Conservation (phyloP, 2,888 invertebrate species). For the Agrypnus murinus region DNA sequence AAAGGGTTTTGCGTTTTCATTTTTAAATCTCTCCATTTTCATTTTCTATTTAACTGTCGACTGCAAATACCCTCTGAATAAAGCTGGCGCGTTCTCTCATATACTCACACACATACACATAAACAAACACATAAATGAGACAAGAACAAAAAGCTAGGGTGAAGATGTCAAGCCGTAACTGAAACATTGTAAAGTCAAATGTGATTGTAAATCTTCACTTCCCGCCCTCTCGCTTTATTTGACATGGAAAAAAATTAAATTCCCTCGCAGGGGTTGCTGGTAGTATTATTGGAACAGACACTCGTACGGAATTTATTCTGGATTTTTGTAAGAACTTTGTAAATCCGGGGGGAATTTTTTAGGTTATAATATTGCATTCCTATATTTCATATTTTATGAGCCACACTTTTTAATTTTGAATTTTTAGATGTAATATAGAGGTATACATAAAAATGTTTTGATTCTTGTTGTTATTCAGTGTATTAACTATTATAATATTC, state of each 20-base stretch:
- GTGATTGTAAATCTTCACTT: conserved; percentile 66
- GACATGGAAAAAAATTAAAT: conserved; percentile 65
- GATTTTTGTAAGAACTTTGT: conserved; percentile 49
- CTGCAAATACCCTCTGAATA: too few species aligned
- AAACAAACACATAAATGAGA: conserved; percentile 49
- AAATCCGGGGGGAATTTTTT: conserved; percentile 31
- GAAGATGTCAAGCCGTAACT: conserved; percentile 65
- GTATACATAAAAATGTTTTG: too few species aligned
- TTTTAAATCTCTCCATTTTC: conserved; percentile 36
- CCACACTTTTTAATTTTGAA: not conserved
- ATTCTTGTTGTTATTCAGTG: too few species aligned
- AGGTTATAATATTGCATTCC: conserved; percentile 52
- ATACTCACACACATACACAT: conserved; percentile 47
- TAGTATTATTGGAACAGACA: conserved; percentile 63
- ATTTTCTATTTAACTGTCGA: conserved; percentile 48
- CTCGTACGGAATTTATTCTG: conserved; percentile 51
- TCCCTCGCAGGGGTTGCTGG: conserved; percentile 56
- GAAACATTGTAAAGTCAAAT: conserved; percentile 70
- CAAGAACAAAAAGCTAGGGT: conserved; percentile 57
- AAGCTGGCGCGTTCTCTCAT: too few species aligned
- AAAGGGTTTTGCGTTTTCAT: conserved; percentile 13
- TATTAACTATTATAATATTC: too few species aligned
- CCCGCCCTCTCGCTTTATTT: conserved; percentile 67
- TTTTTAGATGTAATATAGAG: too few species aligned
- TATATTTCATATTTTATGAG: conserved; percentile 28